Evolutionary conservation across 2,797 vertebrate species (phyloP), one percentile per base, ranked within the genome.

Genomic region (Tangara arthus): DNA sequence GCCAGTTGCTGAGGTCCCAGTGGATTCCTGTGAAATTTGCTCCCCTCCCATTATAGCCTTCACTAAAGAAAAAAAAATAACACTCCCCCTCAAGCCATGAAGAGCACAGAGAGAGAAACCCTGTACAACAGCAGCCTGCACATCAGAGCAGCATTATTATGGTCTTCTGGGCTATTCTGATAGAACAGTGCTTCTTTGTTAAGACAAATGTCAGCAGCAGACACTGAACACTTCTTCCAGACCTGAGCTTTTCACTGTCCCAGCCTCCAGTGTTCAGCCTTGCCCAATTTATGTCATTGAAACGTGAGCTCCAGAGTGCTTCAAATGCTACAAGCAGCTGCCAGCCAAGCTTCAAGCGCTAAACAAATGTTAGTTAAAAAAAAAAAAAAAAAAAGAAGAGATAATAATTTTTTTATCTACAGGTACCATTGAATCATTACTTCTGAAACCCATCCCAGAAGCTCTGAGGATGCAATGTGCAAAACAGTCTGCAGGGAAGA

Each of bases 201-300:
- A 73, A 82, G 47, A 81, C 42, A 93, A 97, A 95, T 85, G 73
- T 75, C 72, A 87, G 71, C 24, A 30, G 65, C 75, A 94, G 50
- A 61, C 61, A 41, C 44, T 7, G 69, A 83, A 28, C 30, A 6
- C 24, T 69, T 80, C 65, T 49, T 73, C 68, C 61, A 52, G 72
- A 87, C 53, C 82, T 28, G 76, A 63, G 92, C 72, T 64, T 53
- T 61, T 49, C 80, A 49, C 19, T 10, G 52, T 19, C 26, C 19
- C 26, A 32, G 77, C 9, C 80, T 70, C 55, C 68, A 55, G 57
- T 6, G n/a, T 70, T 49, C 63, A 78, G 89, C 61, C 66, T 56
- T 63, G 52, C 66, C 28, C 55, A 35, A 30, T 56, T 41, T 14
- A 3, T 46, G 73, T 60, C 77, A 80, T 4, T 66, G 79, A 94